A percentile compares a stretch with the other conserved stretches of the same genome.
These are phyloP conservation scores for Trematomus bernacchii DNA, from an alignment of 2,797 vertebrate species.

Conservation along the genomic window DNA sequence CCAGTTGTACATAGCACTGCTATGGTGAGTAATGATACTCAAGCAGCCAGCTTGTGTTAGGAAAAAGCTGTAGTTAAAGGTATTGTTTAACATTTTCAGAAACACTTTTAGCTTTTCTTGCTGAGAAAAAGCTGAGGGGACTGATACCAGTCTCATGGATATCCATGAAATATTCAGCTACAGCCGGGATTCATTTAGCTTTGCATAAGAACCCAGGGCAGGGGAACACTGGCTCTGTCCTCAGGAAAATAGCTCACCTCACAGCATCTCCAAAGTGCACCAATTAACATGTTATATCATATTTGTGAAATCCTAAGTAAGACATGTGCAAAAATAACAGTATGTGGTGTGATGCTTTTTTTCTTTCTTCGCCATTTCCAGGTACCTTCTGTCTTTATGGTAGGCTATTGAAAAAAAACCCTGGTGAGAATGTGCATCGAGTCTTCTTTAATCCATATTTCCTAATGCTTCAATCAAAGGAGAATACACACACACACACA, in stretches of 20 bases:
- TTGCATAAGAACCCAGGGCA: neutral
- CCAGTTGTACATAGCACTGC: neutral
- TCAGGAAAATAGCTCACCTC: neutral
- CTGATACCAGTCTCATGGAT: neutral
- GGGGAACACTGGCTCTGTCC: neutral
- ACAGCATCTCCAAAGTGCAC: neutral
- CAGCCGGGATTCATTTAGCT: neutral
- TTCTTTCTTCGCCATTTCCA: too few species aligned
- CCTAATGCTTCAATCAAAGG: neutral
- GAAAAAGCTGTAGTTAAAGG: neutral
- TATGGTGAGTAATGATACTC: neutral
- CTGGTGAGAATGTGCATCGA: neutral
- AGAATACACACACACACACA: neutral
- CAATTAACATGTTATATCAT: neutral
- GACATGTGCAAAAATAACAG: neutral
- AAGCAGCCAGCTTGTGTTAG: neutral
- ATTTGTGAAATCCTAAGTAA: neutral
- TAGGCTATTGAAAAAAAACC: too few species aligned
- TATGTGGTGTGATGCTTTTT: too few species aligned
- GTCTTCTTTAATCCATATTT: neutral
- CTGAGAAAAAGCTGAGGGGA: neutral
- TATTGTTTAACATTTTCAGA: neutral
- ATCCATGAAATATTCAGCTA: neutral
- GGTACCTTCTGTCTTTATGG: too few species aligned
- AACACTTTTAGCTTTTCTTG: slow-evolving; percentile 9